phyloP scores from a whole-genome alignment of 2,888 invertebrate species.

The Cerastis rubricosa region DNA sequence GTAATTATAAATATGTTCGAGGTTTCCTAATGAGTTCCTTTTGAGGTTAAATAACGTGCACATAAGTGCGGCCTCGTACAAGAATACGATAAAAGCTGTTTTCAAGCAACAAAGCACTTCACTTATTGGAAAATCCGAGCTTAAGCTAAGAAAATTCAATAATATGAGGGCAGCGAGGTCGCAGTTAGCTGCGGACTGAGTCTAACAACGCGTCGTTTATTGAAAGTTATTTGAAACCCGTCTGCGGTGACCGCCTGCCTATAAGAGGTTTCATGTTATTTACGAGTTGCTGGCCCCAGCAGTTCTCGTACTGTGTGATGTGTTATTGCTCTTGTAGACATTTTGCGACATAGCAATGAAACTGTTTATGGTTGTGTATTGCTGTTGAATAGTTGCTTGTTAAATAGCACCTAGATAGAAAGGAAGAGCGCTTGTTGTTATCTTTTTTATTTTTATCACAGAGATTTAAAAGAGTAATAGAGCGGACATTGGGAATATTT shows the following conservation, averaged over 20 bases:
- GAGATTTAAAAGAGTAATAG: no score
- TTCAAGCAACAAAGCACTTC: slow-evolving; percentile 73
- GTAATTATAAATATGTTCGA: slow-evolving; percentile 31
- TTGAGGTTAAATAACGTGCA: slow-evolving; percentile 57
- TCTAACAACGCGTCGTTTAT: slow-evolving; percentile 74
- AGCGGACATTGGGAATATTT: no score
- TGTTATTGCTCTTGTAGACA: slow-evolving; percentile 50
- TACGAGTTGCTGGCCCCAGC: slow-evolving; percentile 67
- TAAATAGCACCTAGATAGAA: neutral
- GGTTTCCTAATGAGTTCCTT: slow-evolving; percentile 43
- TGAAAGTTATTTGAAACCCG: slow-evolving; percentile 80
- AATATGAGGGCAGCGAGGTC: slow-evolving; percentile 71
- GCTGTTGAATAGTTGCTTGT: slow-evolving; percentile 12
- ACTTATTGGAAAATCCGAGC: slow-evolving; percentile 79
- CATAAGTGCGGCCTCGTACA: slow-evolving; percentile 42
- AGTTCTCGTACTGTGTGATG: slow-evolving; percentile 60
- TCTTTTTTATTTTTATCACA: no score
- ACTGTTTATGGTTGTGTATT: slow-evolving; percentile 9
- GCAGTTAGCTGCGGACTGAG: slow-evolving; percentile 64
- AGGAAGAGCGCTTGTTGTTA: no score
- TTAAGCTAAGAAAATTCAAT: slow-evolving; percentile 79
- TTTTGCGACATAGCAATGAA: slow-evolving; percentile 22
- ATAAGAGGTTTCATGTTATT: slow-evolving; percentile 72
- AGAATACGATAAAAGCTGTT: slow-evolving; percentile 44
- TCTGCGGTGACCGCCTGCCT: slow-evolving; percentile 74